Evolutionary conservation across 2,888 invertebrate species (phyloP), one percentile per base, ranked within the genome.

Genomic region (Acanthosepion lycidas): DNA sequence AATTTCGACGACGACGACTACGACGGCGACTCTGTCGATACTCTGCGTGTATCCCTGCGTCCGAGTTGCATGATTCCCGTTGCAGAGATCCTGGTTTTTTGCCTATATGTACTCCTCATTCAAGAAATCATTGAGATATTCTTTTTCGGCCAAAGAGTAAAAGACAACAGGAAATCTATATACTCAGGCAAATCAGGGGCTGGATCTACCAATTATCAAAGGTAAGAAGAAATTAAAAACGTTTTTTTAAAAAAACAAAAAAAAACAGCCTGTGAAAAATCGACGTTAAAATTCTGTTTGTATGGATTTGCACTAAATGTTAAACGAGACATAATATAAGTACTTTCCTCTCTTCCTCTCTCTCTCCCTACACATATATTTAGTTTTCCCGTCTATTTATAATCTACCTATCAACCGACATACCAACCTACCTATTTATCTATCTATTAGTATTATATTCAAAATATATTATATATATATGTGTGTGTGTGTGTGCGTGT

Each of bases 121-220:
- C 53, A 55, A n/a, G 93, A 93, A 53, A 93, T 59, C 6, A 93
- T 59, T 20, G 93, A 93, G 51, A 49, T 93, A 33, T 93, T 59
- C 53, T 3, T 93, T 33, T 93, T 59, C n/a, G 53, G 55, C 1
- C n/a, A 42, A 55, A 59, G 93, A 23, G 23, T 28, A 4, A 53
- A 93, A 9, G 93, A 93, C 8, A 55, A 78, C 12, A 3, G n/a
- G 78, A 78, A 78, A n/a, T 9, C n/a, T 78, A 5, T 78, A 12
- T 18, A 78, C 15, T 78, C 33, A 15, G 33, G 33, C n/a, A 78
- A 59, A 59, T n/a, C 12, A n/a, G n/a, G n/a, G 5, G 33, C n/a
- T 15, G 78, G 78, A 78, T 78, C 78, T 78, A 78, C 78, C 78
- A 78, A 78, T 78, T 78, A 78, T 78, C 78, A 78, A n/a, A 78